phyloP scores from a whole-genome alignment of 2,113 vertebrate genomes.

The Eublepharis macularius region DNA sequence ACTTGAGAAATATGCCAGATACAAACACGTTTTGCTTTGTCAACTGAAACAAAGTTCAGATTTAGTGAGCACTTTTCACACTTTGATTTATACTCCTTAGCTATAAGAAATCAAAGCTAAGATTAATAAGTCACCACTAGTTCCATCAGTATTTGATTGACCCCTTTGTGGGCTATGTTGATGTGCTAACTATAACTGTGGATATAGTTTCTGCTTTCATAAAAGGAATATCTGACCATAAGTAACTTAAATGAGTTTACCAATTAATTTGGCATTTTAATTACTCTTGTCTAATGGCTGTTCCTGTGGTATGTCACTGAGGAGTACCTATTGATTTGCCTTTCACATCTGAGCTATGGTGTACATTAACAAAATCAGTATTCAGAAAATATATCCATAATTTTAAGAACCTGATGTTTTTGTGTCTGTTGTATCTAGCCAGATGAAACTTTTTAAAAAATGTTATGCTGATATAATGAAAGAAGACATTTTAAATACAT shows the following conservation, averaged over 20 bases:
- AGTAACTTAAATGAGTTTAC: not conserved
- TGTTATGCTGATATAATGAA: not conserved
- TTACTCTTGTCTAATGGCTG: not conserved
- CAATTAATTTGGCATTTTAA: constrained; percentile 38
- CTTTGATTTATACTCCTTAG: not conserved
- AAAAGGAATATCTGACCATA: constrained; percentile 27
- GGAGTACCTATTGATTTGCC: not conserved
- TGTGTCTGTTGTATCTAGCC: not conserved
- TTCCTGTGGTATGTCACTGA: constrained; percentile 14
- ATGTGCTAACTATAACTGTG: not conserved
- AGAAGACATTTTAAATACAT: not conserved
- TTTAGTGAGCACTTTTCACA: not conserved
- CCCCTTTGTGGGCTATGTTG: not conserved
- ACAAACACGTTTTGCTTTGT: not conserved
- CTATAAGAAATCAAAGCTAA: constrained; percentile 1
- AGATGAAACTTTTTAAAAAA: not conserved
- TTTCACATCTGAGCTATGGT: constrained; percentile 1
- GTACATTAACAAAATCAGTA: constrained; percentile 17
- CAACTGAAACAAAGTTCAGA: not conserved
- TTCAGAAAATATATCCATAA: constrained; percentile 2
- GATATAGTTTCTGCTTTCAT: constrained; percentile 16
- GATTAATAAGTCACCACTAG: not conserved
- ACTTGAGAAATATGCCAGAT: not conserved
- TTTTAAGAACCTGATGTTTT: not conserved
- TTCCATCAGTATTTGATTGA: not conserved